phyloP scores from a whole-genome alignment of 2,888 invertebrate genomes.

The Achlya flavicornis region DNA sequence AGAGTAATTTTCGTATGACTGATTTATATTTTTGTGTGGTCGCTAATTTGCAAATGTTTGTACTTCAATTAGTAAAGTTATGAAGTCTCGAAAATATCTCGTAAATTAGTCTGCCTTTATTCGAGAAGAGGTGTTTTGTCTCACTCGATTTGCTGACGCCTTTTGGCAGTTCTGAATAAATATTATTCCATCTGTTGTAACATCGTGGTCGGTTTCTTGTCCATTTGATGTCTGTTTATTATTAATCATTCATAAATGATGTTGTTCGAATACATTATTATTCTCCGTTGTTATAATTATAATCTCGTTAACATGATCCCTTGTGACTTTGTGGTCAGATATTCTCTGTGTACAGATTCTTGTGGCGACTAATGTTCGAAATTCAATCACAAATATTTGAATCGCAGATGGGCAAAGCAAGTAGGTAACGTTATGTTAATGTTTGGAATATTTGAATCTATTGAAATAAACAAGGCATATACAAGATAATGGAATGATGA shows the following conservation, averaged over 20 bases:
- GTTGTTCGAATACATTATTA: slow-evolving; percentile 9
- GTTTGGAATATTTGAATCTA: slow-evolving; percentile 45
- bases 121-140: slow-evolving; percentile 34
- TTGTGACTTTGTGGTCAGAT: slow-evolving; percentile 25
- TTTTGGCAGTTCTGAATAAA: slow-evolving; percentile 32
- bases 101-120: slow-evolving; percentile 48
- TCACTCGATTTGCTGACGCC: slow-evolving; percentile 24
- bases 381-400: slow-evolving; percentile 21
- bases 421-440: slow-evolving; percentile 44
- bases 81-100: slow-evolving; percentile 49
- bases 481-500: slow-evolving; percentile 66
- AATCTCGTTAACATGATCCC: slow-evolving; percentile 24
- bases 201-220: slow-evolving; percentile 20
- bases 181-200: slow-evolving; percentile 22
- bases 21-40: slow-evolving; percentile 58
- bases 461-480: slow-evolving; percentile 36
- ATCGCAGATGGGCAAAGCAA: slow-evolving; percentile 16
- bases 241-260: slow-evolving; percentile 12
- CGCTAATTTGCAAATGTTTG: slow-evolving; percentile 65
- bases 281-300: slow-evolving; percentile 18
- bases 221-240: slow-evolving; percentile 10
- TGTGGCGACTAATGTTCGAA: slow-evolving; percentile 20
- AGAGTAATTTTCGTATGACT: slow-evolving; percentile 42
- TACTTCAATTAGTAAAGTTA: slow-evolving; percentile 61
- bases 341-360: slow-evolving; percentile 23